Evolutionary conservation across 2,888 invertebrate genomes (phyloP), one percentile per base, ranked within the genome.

Genomic region (Chrysolina americana): DNA sequence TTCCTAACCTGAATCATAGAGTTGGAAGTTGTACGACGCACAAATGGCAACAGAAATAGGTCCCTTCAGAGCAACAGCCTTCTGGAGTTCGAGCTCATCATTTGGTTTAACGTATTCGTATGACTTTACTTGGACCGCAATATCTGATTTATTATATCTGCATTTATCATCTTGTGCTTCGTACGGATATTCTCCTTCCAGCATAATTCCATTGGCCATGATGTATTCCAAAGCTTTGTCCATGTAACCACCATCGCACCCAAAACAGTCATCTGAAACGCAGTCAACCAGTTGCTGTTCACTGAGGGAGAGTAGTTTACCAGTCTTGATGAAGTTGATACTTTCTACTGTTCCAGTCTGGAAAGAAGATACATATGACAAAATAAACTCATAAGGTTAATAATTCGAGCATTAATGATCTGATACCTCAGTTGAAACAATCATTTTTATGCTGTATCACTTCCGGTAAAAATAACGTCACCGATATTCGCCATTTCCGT

Each of bases 241-340:
- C 92, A 93, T 92, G 53, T 92, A 87, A 77, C 96, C 96, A 68
- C 97, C 97, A 82, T 94, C 92, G 89, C 97, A 97, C 68, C 97
- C 97, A 85, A 95, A 92, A 89, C 97, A 97, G 48, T 95, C 96
- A 50, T 95, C 96, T 76, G 91, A 89, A 2, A 88, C 83, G 86
- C 97, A 97, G 89, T 97, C 97, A 71, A 97, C 90, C 78, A 97
- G 90, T 89, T 97, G 96, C 89, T 97, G 97, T 89, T 97, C 97
- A 80, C 96, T 96, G n/a, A 97, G 91, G 0, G 96, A 95, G 44
- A 95, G 91, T 71, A 97, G 89, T 80, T 90, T 90, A 13, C 94
- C 94, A 15, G 90, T 90, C 88, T 93, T 92, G 79, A 96, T 92
- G 91, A 92, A 97, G 88, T 96, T 94, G 87, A 96, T 96, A 0